Base-by-base conservation (phyloP, 2,888 invertebrate species). In the Drosophila neotestacea region DNA sequence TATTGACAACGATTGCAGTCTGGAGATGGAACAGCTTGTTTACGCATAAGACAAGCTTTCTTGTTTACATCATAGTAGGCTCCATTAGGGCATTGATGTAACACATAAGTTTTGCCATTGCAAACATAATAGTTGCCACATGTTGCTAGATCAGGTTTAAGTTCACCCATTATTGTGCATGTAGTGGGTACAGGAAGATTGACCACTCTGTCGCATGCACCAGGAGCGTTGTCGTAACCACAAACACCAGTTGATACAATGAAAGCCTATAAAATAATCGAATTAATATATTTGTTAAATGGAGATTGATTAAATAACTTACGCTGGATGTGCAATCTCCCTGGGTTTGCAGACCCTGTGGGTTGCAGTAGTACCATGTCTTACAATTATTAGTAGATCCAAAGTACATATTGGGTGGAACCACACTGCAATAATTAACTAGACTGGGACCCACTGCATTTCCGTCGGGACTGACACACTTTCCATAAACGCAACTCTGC, bases 1-100 rank as follows among this genome's bases (percentile, higher is more conserved):
- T 46, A 65, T 50, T 82, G 83, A 39, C 82, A 82, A 5, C 82
- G 88, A 47, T 82, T 76, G 86, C 82, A 82, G 16, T 30, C 39
- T 0, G 0, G 0, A 1, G 1, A 1, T 4, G 82, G 41, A 0
- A 27, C 27, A 3, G 82, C 82, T 0, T 0, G 0, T 13, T 50
- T 34, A 2, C 88, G 85, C 0, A 0, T 0, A 6, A 2, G 0
- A 30, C 85, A 79, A 0, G 0, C 0, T 0, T 0, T 0, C 0
- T 0, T 0, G 0, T 0, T 0, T 0, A 22, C n/a, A 56, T 70
- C 46, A 38, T 0, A 82, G 51, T 85, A 82, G 32, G 56, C 39
- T 10, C 61, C 72, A n/a, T 0, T 5, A 9, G 34, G 0, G 46
- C 82, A 82, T 30, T 9, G 30, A 2, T 11, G 27, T 6, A 22